Conservation (phyloP, 2,888 invertebrate genomes). For the Pachliopta kotzebuea region DNA sequence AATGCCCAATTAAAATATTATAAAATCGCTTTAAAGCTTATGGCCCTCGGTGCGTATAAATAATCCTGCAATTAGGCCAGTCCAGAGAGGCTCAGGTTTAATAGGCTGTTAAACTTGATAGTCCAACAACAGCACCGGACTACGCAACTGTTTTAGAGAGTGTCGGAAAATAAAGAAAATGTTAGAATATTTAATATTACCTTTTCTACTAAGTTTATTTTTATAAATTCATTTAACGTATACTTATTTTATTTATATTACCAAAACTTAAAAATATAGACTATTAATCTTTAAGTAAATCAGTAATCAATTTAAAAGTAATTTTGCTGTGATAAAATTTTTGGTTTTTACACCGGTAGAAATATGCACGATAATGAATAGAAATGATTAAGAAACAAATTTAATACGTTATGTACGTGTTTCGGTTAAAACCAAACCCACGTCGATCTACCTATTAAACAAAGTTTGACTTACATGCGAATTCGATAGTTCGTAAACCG, state of each 20-base stretch:
- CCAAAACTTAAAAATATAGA: too few species aligned
- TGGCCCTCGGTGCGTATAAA: constrained; percentile 43
- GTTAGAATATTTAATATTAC: neutral
- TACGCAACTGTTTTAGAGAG: constrained; percentile 48
- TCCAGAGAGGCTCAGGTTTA: constrained; percentile 64
- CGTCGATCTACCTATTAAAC: constrained; percentile 1
- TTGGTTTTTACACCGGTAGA: neutral
- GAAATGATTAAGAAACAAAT: neutral
- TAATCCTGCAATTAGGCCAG: constrained; percentile 71
- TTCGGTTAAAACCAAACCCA: neutral
- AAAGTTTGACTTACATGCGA: constrained; percentile 18
- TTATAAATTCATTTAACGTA: too few species aligned
- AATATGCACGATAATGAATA: neutral
- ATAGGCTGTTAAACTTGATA: constrained; percentile 72
- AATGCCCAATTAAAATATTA: neutral
- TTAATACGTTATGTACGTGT: neutral
- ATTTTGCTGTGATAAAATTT: too few species aligned
- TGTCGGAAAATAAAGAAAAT: neutral
- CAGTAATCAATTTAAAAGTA: too few species aligned
- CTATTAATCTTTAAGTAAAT: too few species aligned
- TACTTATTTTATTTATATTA: too few species aligned
- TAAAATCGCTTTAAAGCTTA: constrained; percentile 12
- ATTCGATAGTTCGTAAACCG: constrained; percentile 67
- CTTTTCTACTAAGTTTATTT: neutral
- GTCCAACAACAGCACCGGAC: constrained; percentile 61